These are phyloP conservation scores for Parambassis ranga DNA, from an alignment of 2,797 vertebrate species.

Conservation along the genomic window DNA sequence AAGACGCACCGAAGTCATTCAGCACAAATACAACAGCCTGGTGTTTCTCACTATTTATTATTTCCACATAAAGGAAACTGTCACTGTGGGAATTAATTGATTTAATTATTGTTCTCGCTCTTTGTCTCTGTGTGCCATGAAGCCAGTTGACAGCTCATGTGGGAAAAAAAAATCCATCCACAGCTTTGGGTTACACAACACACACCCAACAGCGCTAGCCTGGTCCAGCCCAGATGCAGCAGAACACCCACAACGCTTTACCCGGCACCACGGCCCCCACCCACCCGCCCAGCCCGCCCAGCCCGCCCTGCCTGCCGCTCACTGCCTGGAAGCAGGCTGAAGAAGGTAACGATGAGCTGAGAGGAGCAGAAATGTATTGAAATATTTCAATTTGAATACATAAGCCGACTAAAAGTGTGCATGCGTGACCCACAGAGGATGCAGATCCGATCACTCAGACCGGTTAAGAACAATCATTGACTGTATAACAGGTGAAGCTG, in stretches of 20 bases:
- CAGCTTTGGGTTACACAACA: slow-evolving; percentile 70
- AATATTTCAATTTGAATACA: no score
- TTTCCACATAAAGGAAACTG: slow-evolving; percentile 35
- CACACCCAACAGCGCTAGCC: slow-evolving; percentile 36
- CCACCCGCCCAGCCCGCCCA: slow-evolving; percentile 27
- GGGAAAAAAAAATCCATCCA: slow-evolving; percentile 43
- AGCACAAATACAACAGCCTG: not conserved
- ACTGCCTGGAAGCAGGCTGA: not conserved
- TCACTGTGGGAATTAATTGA: slow-evolving; percentile 56
- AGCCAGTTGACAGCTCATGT: slow-evolving; percentile 59
- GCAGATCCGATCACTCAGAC: no score
- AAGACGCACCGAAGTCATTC: not conserved
- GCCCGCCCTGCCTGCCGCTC: slow-evolving; percentile 31
- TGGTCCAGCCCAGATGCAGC: slow-evolving; percentile 46
- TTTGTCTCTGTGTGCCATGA: slow-evolving; percentile 11
- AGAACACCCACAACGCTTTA: slow-evolving; percentile 66
- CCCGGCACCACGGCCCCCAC: slow-evolving; percentile 34
- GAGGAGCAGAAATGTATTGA: no score
- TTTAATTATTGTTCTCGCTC: slow-evolving; percentile 32
- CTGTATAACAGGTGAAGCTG: no score
- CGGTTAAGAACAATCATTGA: no score
- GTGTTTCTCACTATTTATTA: slow-evolving; percentile 5
- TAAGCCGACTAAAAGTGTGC: no score
- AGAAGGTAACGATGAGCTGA: slow-evolving; percentile 1
- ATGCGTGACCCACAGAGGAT: no score